These are phyloP conservation scores for Pagrus major DNA, from an alignment of 2,113 vertebrate species.

Conservation along the genomic window DNA sequence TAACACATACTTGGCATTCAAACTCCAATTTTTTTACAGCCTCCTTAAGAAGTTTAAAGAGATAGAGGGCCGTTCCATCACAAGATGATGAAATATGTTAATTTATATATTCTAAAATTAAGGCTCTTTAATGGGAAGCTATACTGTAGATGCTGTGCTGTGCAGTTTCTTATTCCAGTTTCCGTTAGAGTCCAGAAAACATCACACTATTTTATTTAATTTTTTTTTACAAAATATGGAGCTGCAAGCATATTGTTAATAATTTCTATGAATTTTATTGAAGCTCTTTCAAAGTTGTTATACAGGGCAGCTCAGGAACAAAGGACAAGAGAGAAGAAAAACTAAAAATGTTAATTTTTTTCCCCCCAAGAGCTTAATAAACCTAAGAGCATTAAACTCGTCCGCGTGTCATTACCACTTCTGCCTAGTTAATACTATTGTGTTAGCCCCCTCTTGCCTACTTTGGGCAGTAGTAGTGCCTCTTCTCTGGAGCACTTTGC, in stretches of 20 bases:
- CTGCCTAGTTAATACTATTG: constrained; percentile 18
- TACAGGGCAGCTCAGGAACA: constrained; percentile 2
- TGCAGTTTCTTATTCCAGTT: constrained; percentile 49
- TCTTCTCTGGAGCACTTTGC: constrained; percentile 66
- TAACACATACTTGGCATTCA: constrained; percentile 48
- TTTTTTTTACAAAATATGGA: background rate
- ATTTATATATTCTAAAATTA: constrained; percentile 61
- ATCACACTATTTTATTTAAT: background rate
- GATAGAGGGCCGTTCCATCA: constrained; percentile 56
- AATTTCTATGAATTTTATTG: constrained; percentile 1
- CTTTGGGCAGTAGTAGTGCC: constrained; percentile 13
- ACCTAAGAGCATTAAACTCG: constrained; percentile 21
- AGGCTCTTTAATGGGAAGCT: constrained; percentile 29
- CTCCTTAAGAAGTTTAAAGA: constrained; percentile 56
- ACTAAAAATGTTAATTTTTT: background rate
- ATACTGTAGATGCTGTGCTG: constrained; percentile 41
- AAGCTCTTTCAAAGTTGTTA: background rate
- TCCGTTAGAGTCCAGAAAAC: constrained; percentile 32
- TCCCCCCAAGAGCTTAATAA: background rate
- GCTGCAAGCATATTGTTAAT: constrained; percentile 10
- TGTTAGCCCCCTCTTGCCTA: constrained; percentile 2
- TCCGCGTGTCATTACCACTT: constrained; percentile 17
- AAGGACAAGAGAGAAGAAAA: background rate
- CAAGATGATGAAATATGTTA: constrained; percentile 69
- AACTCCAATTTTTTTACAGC: constrained; percentile 44